These are phyloP conservation scores for Heteropelma amictum DNA, from an alignment of 2,888 invertebrate genomes.

Conservation along the genomic window DNA sequence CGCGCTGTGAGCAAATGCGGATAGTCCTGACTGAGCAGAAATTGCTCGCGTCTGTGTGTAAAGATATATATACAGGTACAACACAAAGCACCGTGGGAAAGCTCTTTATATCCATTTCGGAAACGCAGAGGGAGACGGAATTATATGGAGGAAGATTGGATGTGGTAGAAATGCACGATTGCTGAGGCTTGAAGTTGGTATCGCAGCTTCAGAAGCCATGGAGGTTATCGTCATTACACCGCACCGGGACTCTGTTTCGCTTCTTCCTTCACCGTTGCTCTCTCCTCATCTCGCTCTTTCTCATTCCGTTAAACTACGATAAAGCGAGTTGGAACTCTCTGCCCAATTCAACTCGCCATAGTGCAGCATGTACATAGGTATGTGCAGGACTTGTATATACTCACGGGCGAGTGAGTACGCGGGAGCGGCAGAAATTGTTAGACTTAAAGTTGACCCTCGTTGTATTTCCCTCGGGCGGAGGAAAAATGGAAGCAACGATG, in stretches of 20 bases:
- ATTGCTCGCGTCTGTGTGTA: slow-evolving; percentile 25
- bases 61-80: slow-evolving; percentile 31
- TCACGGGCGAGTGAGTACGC: slow-evolving; percentile 27
- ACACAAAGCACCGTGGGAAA: slow-evolving; percentile 33
- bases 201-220: slow-evolving; percentile 68
- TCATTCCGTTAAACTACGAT: slow-evolving; percentile 28
- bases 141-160: slow-evolving; percentile 10
- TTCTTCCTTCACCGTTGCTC: slow-evolving; percentile 49
- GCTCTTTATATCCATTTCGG: slow-evolving; percentile 1
- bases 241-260: slow-evolving; percentile 64
- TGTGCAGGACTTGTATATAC: slow-evolving; percentile 14
- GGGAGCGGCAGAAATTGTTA: slow-evolving; percentile 33
- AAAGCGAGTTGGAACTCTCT: slow-evolving; percentile 42
- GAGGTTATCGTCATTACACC: slow-evolving; percentile 74
- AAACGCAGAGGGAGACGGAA: slow-evolving; percentile 14
- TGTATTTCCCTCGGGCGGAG: background rate
- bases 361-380: too few species aligned
- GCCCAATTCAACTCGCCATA: slow-evolving; percentile 33
- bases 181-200: slow-evolving; percentile 54
- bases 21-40: slow-evolving; percentile 1
- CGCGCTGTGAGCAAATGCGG: background rate
- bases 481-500: too few species aligned
- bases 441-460: slow-evolving; percentile 37
- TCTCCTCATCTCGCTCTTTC: slow-evolving; percentile 6
- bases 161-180: slow-evolving; percentile 18